A percentile compares a stretch with the other conserved stretches of the same genome.
Evolutionary conservation across 2,113 vertebrate genomes (phyloP).

Genomic region (Chamaea fasciata): DNA sequence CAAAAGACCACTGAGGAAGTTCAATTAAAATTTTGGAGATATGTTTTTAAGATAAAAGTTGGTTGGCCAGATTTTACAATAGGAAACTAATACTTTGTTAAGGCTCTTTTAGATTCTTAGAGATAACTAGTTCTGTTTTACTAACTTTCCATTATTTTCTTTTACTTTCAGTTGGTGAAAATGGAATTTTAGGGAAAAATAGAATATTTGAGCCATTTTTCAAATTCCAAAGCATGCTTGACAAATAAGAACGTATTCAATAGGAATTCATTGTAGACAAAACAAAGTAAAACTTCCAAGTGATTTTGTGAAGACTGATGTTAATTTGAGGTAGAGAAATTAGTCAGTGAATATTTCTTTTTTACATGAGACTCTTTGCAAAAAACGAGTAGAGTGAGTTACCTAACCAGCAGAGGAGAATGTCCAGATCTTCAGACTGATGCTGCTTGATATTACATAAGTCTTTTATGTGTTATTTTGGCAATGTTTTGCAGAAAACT

Average conservation of each 20-base stretch:
- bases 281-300: background rate
- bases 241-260: background rate
- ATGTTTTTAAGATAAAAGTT: background rate
- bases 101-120: background rate
- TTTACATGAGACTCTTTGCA: background rate
- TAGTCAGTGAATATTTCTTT: background rate
- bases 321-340: background rate
- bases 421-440: background rate
- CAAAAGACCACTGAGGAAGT: background rate
- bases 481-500: background rate
- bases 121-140: background rate
- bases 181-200: background rate
- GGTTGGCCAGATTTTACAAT: background rate
- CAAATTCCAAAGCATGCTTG: background rate
- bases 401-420: background rate
- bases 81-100: background rate
- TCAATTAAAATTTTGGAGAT: background rate
- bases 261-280: background rate
- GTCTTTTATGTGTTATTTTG: background rate
- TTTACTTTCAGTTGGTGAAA: background rate
- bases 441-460: background rate
- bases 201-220: background rate
- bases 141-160: background rate
- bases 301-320: background rate
- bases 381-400: accelerated